These are phyloP conservation scores for Drosophila lini DNA, from an alignment of 1,140 invertebrate genomes.

Conservation along the genomic window DNA sequence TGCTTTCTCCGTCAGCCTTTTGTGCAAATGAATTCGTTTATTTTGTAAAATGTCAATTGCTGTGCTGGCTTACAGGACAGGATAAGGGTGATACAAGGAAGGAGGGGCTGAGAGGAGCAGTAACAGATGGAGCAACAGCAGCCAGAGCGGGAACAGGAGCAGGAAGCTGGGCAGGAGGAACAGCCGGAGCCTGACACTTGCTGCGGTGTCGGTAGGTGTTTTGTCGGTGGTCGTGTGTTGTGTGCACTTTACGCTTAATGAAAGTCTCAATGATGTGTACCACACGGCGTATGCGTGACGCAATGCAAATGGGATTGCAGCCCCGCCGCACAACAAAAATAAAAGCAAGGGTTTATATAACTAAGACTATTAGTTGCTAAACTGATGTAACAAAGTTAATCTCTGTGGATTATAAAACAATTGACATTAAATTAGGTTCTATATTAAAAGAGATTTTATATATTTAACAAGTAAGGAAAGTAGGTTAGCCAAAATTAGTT, in stretches of 20 bases:
- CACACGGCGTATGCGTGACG: constrained; percentile 66
- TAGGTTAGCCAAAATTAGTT: no score
- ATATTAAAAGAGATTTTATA: no score
- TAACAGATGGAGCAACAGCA: constrained; percentile 3
- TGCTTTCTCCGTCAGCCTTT: constrained; percentile 39
- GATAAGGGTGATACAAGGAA: constrained; percentile 15
- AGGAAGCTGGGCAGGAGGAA: constrained; percentile 1
- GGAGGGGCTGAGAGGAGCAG: not conserved
- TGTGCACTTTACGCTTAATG: constrained; percentile 74
- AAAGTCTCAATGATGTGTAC: constrained; percentile 61
- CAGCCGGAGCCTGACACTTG: constrained; percentile 65
- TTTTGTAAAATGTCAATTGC: constrained; percentile 83
- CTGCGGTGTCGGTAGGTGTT: constrained; percentile 30
- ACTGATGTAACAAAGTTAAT: no score
- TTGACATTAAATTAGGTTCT: no score
- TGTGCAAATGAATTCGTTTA: constrained; percentile 81
- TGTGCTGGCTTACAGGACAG: constrained; percentile 55
- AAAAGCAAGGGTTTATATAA: not conserved
- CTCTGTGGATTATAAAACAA: no score
- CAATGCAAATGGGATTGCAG: constrained; percentile 3
- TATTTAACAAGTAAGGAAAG: no score
- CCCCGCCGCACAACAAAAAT: not conserved
- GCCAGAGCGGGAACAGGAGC: not conserved
- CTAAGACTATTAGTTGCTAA: not conserved
- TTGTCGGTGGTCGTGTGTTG: constrained; percentile 39